Evolutionary conservation across 2,888 invertebrate genomes (phyloP).

Genomic region (Sinohyriopsis cumingii): DNA sequence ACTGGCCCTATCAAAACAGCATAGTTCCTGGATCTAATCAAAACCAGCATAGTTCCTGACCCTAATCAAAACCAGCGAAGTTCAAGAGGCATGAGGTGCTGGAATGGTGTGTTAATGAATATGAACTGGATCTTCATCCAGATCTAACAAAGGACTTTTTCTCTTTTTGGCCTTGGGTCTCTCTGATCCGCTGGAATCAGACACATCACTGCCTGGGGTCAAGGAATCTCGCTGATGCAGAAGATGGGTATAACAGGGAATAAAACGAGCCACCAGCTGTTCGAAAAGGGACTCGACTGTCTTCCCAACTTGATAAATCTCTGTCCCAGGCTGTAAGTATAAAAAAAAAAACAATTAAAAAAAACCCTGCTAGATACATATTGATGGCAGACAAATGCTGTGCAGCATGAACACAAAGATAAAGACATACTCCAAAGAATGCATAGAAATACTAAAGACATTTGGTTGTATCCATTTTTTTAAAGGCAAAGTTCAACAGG

Average conservation of each 20-base stretch:
- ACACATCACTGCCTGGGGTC: constrained; percentile 12
- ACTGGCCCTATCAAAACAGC: too few species aligned
- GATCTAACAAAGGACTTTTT: constrained; percentile 31
- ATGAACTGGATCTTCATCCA: constrained; percentile 20
- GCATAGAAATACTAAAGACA: not conserved
- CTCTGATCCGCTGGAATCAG: constrained; percentile 20
- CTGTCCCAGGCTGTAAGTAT: constrained; percentile 54
- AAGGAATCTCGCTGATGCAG: constrained; percentile 19
- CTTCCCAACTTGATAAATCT: constrained; percentile 63
- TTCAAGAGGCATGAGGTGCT: too few species aligned
- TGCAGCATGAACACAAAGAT: not conserved
- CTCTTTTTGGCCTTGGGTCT: constrained; percentile 30
- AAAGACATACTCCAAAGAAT: not conserved
- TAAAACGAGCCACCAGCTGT: constrained; percentile 53
- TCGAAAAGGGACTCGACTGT: constrained; percentile 60
- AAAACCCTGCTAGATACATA: not conserved
- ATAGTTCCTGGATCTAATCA: too few species aligned
- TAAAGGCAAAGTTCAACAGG: too few species aligned
- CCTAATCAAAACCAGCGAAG: too few species aligned
- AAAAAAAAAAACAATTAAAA: constrained; percentile 6
- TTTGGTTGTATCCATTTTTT: not conserved
- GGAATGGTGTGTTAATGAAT: constrained; percentile 3
- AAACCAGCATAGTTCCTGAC: too few species aligned
- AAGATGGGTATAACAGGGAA: constrained; percentile 54
- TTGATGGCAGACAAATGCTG: not conserved